Percentiles rank a stretch among this genome's conserved stretches.
Conservation (phyloP, 2,797 vertebrate species). For the Fratercula arctica region DNA sequence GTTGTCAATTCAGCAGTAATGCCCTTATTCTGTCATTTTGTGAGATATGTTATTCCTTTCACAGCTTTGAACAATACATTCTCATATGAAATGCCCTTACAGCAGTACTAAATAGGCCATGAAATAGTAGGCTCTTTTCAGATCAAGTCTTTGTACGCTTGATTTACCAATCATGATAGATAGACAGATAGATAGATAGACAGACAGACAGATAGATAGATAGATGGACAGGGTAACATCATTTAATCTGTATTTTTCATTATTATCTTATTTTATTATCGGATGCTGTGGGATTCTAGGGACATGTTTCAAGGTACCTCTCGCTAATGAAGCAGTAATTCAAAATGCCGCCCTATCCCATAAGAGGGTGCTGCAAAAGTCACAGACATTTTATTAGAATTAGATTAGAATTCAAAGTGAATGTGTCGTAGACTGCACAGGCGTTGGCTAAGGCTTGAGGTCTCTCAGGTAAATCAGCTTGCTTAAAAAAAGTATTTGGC, state of each 20-base stretch:
- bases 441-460: not conserved
- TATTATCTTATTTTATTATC: not conserved
- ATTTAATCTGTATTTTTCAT: not conserved
- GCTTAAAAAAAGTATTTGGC: not conserved
- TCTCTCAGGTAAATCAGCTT: not conserved
- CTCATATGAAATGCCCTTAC: not conserved
- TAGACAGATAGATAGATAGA: not conserved
- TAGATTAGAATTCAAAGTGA: not conserved
- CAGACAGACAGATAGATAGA: not conserved
- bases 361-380: not conserved
- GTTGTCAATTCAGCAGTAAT: not conserved
- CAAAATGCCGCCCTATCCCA: not conserved
- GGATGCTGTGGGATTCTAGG: not conserved
- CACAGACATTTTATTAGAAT: not conserved
- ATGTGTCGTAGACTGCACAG: not conserved
- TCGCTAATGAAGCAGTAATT: not conserved
- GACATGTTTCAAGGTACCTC: not conserved
- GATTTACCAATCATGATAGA: not conserved
- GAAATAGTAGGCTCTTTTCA: not conserved
- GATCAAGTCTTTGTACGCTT: not conserved
- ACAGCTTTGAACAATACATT: not conserved
- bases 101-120: not conserved
- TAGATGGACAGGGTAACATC: not conserved
- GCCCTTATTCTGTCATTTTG: slow-evolving; percentile 5
- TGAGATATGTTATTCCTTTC: not conserved